A percentile compares a stretch with the other conserved stretches of the same genome.
Conservation (phyloP, 2,113 vertebrate genomes). For the Pipra filicauda region DNA sequence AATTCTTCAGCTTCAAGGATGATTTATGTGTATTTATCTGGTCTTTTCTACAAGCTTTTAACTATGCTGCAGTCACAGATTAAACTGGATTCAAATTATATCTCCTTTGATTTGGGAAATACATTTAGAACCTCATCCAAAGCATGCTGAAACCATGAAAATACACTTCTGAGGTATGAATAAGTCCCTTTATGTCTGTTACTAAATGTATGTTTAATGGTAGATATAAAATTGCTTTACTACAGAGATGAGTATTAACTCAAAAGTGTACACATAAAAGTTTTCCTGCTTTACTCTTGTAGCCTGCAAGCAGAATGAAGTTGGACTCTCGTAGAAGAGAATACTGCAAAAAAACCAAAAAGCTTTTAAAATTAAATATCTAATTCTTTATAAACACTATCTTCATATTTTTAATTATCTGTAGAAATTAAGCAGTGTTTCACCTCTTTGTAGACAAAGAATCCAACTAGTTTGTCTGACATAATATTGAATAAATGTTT, state of each 20-base stretch:
- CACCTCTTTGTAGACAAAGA: background rate
- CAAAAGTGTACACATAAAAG: background rate
- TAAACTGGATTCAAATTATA: slow-evolving; percentile 41
- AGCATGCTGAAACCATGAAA: background rate
- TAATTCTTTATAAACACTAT: background rate
- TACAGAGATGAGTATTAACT: background rate
- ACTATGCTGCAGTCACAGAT: background rate
- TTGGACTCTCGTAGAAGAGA: background rate
- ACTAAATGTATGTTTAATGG: slow-evolving; percentile 40
- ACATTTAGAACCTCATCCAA: slow-evolving; percentile 11
- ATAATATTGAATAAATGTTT: background rate
- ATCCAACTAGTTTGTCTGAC: background rate
- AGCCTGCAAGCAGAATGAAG: background rate
- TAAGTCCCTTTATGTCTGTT: slow-evolving; percentile 29
- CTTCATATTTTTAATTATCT: background rate
- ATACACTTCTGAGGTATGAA: slow-evolving; percentile 24
- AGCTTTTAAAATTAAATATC: background rate
- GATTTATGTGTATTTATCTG: background rate
- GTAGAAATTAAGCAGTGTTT: background rate
- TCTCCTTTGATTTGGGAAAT: slow-evolving; percentile 13
- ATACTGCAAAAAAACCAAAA: background rate
- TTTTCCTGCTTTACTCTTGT: background rate
- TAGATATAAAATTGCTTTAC: slow-evolving; percentile 18
- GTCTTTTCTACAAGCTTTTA: background rate
- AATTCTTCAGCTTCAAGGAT: background rate